Evolutionary conservation across 2,888 invertebrate genomes (phyloP).

Genomic region (Thymelicus sylvestris): DNA sequence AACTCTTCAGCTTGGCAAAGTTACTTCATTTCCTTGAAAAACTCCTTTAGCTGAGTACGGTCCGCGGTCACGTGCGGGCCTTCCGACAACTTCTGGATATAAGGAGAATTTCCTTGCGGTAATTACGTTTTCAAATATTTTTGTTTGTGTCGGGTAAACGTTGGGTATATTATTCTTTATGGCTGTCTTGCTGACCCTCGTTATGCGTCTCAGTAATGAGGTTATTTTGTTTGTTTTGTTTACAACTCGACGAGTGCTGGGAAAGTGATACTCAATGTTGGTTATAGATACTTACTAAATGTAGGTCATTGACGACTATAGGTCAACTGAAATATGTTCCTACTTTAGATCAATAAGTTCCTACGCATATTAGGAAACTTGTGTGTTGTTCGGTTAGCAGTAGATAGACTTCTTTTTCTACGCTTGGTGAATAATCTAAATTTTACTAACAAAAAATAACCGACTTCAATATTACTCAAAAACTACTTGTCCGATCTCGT

Average conservation of each 20-base stretch:
- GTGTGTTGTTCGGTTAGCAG: no score
- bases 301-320: no score
- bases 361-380: no score
- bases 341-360: no score
- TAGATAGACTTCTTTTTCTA: no score
- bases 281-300: background rate
- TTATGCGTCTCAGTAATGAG: constrained; percentile 35
- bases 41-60: constrained; percentile 54
- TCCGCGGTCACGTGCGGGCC: constrained; percentile 60
- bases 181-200: constrained; percentile 62
- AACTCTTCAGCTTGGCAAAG: constrained; percentile 9
- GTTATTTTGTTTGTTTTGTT: constrained; percentile 34
- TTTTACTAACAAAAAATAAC: no score
- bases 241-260: constrained; percentile 11
- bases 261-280: background rate
- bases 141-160: constrained; percentile 54
- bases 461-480: no score
- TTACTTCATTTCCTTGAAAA: constrained; percentile 31
- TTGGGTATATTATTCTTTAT: constrained; percentile 65
- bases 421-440: no score
- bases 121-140: constrained; percentile 75
- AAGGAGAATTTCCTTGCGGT: constrained; percentile 48
- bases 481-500: no score
- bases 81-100: constrained; percentile 61
- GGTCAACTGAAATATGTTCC: no score